These are phyloP conservation scores for Ooceraea biroi DNA, from an alignment of 1,140 invertebrate genomes.

Conservation along the genomic window DNA sequence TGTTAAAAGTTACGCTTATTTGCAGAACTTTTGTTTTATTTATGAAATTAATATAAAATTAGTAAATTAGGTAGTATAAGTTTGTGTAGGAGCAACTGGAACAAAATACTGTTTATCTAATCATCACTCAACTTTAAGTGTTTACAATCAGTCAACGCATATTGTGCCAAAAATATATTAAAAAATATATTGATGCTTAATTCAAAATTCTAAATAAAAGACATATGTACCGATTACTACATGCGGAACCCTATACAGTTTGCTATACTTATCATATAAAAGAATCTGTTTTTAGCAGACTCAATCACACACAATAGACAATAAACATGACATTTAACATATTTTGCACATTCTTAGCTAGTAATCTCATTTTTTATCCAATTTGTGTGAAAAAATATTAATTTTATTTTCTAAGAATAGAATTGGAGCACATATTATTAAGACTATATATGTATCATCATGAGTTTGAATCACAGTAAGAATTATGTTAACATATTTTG, in stretches of 20 bases:
- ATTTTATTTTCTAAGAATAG: slow-evolving; percentile 47
- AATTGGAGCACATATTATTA: slow-evolving; percentile 35
- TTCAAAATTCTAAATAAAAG: neutral
- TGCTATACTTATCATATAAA: slow-evolving; percentile 19
- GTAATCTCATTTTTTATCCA: slow-evolving; percentile 22
- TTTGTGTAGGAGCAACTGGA: slow-evolving; percentile 18
- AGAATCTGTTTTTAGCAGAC: slow-evolving; percentile 38
- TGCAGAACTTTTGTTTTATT: neutral
- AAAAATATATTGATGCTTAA: neutral
- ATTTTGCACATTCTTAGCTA: slow-evolving; percentile 34
- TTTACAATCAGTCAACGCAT: slow-evolving; percentile 21
- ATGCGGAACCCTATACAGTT: neutral
- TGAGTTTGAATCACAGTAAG: slow-evolving; percentile 65
- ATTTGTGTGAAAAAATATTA: slow-evolving; percentile 47
- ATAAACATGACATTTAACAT: slow-evolving; percentile 26
- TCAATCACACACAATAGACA: slow-evolving; percentile 32
- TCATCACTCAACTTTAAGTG: neutral
- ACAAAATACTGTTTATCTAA: slow-evolving; percentile 46
- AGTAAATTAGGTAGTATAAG: slow-evolving; percentile 22
- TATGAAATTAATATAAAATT: slow-evolving; percentile 37
- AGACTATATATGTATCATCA: slow-evolving; percentile 46
- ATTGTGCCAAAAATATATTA: slow-evolving; percentile 35
- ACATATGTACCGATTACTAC: slow-evolving; percentile 2
- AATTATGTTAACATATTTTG: slow-evolving; percentile 47
- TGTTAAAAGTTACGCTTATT: slow-evolving; percentile 14